phyloP scores from a whole-genome alignment of 2,888 invertebrate species.

The Drosophila mercatorum region DNA sequence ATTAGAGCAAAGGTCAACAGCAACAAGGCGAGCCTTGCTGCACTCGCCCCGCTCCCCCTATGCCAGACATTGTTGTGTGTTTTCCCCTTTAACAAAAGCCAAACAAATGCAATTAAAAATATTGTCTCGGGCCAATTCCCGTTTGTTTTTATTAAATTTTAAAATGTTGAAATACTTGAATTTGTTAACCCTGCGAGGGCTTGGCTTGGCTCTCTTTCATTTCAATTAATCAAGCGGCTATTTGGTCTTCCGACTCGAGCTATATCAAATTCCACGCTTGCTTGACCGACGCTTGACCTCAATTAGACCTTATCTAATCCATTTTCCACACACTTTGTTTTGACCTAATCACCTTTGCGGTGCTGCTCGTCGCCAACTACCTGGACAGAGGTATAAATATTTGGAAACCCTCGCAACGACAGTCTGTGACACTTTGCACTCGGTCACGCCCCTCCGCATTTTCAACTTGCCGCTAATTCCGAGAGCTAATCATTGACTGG shows the following conservation, averaged over 20 bases:
- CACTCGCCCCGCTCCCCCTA: not conserved
- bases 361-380: conserved; percentile 43
- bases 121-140: not conserved
- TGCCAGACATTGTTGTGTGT: conserved; percentile 1
- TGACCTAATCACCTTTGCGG: conserved; percentile 66
- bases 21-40: not conserved
- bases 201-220: not conserved
- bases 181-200: not conserved
- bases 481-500: conserved; percentile 64
- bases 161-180: not conserved
- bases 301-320: conserved; percentile 71
- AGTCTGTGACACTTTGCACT: conserved; percentile 61
- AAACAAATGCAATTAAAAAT: not conserved
- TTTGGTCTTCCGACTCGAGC: conserved; percentile 17
- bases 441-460: conserved; percentile 46
- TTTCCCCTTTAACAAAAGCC: not conserved
- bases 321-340: conserved; percentile 60
- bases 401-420: conserved; percentile 48
- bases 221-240: conserved; percentile 1
- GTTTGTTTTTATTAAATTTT: not conserved
- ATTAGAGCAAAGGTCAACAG: conserved; percentile 42
- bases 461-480: conserved; percentile 44
- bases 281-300: conserved; percentile 62
- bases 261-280: conserved; percentile 34
- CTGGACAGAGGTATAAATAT: conserved; percentile 48